Conservation (phyloP, 2,888 invertebrate genomes). For the Aphidius colemani region DNA sequence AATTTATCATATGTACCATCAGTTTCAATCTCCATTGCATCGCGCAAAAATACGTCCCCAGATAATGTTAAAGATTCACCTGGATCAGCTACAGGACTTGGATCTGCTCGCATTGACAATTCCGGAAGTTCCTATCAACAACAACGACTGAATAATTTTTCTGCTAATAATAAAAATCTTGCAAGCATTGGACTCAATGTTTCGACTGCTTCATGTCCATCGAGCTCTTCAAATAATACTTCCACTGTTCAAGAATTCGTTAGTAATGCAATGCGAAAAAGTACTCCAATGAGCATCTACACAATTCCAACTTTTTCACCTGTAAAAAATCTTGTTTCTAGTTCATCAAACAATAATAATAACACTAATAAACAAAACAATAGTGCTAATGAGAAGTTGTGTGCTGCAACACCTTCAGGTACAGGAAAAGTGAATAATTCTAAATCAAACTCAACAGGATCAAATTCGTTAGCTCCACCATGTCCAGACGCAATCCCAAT, state of each 20-base stretch:
- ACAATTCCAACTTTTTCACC: conserved; percentile 39
- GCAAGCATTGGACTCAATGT: conserved; percentile 40
- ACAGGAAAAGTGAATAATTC: conserved; percentile 23
- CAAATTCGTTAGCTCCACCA: conserved; percentile 49
- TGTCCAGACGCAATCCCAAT: conserved; percentile 58
- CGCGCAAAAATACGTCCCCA: conserved; percentile 15
- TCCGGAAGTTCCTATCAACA: too few relatives aligned
- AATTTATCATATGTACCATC: conserved; percentile 17
- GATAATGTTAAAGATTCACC: conserved; percentile 15
- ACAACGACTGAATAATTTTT: too few relatives aligned
- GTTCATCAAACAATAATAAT: neutral
- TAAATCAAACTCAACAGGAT: conserved; percentile 27
- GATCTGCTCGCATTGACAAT: too few relatives aligned
- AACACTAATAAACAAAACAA: neutral
- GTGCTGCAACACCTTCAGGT: conserved; percentile 10
- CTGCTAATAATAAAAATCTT: too few relatives aligned
- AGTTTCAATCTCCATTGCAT: conserved; percentile 17
- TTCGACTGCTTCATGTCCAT: conserved; percentile 28
- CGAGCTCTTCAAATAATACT: conserved; percentile 36
- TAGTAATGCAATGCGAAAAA: conserved; percentile 39
- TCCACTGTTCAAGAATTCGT: conserved; percentile 46
- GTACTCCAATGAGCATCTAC: conserved; percentile 46
- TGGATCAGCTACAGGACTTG: too few relatives aligned
- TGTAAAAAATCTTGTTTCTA: neutral
- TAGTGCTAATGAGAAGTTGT: too few relatives aligned